Evolutionary conservation across 2,113 vertebrate genomes (phyloP).

Genomic region (Triplophysa rosa): DNA sequence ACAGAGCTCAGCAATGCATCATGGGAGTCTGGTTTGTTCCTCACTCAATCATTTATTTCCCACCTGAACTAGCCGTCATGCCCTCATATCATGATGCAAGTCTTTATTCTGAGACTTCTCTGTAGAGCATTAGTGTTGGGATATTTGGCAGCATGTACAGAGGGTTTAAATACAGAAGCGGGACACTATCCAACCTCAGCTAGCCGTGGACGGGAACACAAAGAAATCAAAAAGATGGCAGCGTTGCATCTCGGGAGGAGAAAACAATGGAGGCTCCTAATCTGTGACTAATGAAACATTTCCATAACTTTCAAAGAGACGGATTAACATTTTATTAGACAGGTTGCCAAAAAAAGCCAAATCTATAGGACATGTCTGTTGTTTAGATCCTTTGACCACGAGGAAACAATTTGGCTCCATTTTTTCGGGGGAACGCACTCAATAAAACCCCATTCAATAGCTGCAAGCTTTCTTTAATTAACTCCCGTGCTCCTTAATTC

Average conservation of each 20-base stretch:
- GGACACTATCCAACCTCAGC: constrained; percentile 14
- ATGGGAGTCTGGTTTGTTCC: constrained; percentile 34
- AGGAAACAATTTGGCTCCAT: constrained; percentile 9
- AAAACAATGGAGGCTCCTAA: not conserved
- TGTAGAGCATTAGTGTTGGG: constrained; percentile 18
- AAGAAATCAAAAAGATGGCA: constrained; percentile 7
- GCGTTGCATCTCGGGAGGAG: not conserved
- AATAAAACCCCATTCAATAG: constrained; percentile 29
- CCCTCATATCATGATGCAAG: constrained; percentile 23
- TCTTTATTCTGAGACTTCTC: constrained; percentile 1
- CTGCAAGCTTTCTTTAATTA: constrained; percentile 30
- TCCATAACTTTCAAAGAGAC: not conserved
- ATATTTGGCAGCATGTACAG: constrained; percentile 21
- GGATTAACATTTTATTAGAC: not conserved
- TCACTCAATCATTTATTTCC: constrained; percentile 36
- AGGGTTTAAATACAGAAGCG: constrained; percentile 25
- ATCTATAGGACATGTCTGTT: not conserved
- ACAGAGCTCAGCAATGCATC: constrained; percentile 25
- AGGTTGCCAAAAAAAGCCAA: not conserved
- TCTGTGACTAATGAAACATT: constrained; percentile 3
- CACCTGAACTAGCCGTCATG: constrained; percentile 1
- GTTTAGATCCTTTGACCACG: not conserved
- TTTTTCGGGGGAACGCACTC: constrained; percentile 1
- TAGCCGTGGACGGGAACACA: not conserved
- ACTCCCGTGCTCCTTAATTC: constrained; percentile 31